Evolutionary conservation across 2,888 invertebrate species (phyloP).

Genomic region (Aproaerema taeniolella): DNA sequence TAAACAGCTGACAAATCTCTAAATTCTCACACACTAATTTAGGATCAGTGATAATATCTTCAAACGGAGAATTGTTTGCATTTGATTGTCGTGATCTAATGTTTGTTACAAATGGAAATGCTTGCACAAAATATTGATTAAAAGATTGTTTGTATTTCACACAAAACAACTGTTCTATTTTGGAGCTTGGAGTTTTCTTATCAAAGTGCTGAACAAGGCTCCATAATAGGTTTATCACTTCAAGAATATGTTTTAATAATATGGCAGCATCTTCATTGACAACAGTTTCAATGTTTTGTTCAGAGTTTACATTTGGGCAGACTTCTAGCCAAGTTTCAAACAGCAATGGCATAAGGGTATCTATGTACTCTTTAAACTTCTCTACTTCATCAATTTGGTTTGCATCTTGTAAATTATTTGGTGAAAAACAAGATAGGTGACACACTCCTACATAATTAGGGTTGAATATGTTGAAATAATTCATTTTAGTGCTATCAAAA

Average conservation of each 20-base stretch:
- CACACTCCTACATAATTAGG: constrained; percentile 48
- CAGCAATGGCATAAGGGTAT: constrained; percentile 85
- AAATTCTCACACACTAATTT: constrained; percentile 54
- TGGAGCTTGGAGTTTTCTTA: constrained; percentile 45
- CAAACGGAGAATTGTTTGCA: constrained; percentile 30
- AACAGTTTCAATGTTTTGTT: constrained; percentile 61
- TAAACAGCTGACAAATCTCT: constrained; percentile 64
- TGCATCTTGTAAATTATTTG: constrained; percentile 48
- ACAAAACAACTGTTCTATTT: constrained; percentile 69
- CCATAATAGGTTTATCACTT: constrained; percentile 80
- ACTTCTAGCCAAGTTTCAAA: constrained; percentile 92
- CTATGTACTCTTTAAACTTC: constrained; percentile 79
- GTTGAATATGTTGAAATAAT: constrained; percentile 49
- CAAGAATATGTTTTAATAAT: constrained; percentile 79
- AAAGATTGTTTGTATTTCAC: constrained; percentile 73
- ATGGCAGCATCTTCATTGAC: constrained; percentile 80
- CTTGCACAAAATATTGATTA: constrained; percentile 71
- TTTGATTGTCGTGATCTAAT: constrained; percentile 45
- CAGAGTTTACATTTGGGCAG: constrained; percentile 65
- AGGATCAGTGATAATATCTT: constrained; percentile 48
- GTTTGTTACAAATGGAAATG: constrained; percentile 78
- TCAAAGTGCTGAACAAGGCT: constrained; percentile 50
- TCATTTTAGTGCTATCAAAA: constrained; percentile 42
- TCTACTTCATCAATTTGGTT: constrained; percentile 55
- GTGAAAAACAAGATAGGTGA: constrained; percentile 57